Evolutionary conservation across 2,797 vertebrate genomes (phyloP).

Genomic region (Heliangelus exortis): DNA sequence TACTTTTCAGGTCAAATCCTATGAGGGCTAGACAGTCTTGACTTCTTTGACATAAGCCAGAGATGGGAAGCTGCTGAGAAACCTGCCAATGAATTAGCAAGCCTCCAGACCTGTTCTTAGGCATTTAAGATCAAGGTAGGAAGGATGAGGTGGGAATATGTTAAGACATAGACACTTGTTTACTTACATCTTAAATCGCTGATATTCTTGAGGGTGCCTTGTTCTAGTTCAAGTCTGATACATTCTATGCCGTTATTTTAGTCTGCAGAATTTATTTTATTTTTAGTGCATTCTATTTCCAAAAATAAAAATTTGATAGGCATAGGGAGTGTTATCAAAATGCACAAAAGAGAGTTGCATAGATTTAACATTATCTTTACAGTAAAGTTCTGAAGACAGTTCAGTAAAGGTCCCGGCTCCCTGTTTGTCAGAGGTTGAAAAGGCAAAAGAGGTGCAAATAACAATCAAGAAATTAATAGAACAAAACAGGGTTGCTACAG

Average conservation of each 20-base stretch:
- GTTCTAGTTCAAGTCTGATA: neutral
- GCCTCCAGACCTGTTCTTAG: neutral
- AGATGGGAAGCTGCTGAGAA: slow-evolving; percentile 16
- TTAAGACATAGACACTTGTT: neutral
- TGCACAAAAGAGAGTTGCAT: neutral
- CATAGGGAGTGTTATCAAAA: neutral
- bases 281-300: neutral
- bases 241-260: neutral
- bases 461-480: neutral
- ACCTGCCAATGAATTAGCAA: slow-evolving; percentile 26
- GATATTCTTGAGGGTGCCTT: neutral
- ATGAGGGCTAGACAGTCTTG: neutral
- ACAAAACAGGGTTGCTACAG: neutral
- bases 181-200: neutral
- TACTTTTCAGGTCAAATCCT: slow-evolving; percentile 47
- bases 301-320: neutral
- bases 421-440: neutral
- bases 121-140: neutral
- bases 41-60: slow-evolving; percentile 33
- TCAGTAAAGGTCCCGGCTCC: neutral
- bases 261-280: neutral
- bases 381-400: neutral
- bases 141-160: neutral
- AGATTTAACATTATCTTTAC: neutral
- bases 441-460: neutral